A percentile compares a stretch with the other conserved stretches of the same genome.
These are phyloP conservation scores for Erebia epiphron DNA, from an alignment of 2,888 invertebrate genomes.

Conservation along the genomic window DNA sequence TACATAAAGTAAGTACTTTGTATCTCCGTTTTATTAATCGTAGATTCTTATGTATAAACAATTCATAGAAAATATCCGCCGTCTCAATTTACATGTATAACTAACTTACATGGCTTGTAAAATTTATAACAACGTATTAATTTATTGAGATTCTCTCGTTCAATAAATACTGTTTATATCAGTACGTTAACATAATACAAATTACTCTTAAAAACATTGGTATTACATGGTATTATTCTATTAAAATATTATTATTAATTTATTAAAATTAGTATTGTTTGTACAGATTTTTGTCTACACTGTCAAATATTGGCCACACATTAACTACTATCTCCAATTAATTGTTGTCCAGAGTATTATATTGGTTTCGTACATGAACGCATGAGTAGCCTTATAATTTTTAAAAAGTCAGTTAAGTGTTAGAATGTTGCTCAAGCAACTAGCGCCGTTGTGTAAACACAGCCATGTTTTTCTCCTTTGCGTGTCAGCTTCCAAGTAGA, in stretches of 20 bases:
- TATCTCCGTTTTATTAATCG: no score
- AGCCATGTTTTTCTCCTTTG: no score
- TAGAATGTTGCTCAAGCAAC: no score
- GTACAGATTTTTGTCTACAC: constrained; percentile 6
- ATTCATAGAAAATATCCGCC: not conserved
- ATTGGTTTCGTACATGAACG: not conserved
- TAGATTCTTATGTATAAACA: no score
- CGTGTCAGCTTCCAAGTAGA: no score
- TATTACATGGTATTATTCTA: constrained; percentile 9
- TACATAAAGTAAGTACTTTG: no score
- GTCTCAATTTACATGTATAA: constrained; percentile 18
- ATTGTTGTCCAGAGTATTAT: not conserved
- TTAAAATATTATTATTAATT: not conserved
- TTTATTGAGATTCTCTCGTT: constrained; percentile 34
- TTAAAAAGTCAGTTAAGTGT: not conserved
- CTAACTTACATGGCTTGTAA: constrained; percentile 34
- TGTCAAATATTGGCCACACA: not conserved
- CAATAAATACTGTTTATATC: constrained; percentile 34
- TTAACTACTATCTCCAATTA: not conserved
- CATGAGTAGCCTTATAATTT: not conserved
- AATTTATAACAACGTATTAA: constrained; percentile 18
- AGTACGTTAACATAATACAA: constrained; percentile 6
- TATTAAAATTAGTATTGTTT: not conserved
- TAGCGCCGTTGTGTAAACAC: no score
- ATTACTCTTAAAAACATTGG: not conserved